Evolutionary conservation across 1,140 invertebrate species (phyloP).

Genomic region (Dreissena rostriformis): DNA sequence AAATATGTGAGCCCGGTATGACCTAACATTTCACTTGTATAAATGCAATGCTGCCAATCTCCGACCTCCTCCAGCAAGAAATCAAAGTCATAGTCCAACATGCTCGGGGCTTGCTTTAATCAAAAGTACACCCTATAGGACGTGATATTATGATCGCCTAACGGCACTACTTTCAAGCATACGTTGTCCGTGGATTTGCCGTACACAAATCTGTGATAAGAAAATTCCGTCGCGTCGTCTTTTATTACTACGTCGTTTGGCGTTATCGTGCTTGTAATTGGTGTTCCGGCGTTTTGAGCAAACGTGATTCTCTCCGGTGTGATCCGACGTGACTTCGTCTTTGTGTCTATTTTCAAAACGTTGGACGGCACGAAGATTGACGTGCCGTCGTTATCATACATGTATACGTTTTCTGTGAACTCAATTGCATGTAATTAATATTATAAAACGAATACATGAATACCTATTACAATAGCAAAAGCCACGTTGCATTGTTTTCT

Average conservation of each 20-base stretch:
- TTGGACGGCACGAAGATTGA: conserved; percentile 26
- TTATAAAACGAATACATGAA: too few species aligned
- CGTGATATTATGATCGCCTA: background rate
- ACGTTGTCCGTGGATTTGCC: conserved; percentile 14
- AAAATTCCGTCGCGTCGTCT: conserved; percentile 31
- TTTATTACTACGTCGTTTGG: background rate
- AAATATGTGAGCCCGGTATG: conserved; percentile 21
- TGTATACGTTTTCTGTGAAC: conserved; percentile 29
- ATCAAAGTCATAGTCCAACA: conserved; percentile 20
- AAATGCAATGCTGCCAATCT: conserved; percentile 9
- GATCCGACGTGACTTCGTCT: background rate
- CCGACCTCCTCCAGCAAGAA: background rate
- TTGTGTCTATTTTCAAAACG: conserved; percentile 9
- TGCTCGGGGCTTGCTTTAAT: conserved; percentile 5
- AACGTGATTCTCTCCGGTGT: conserved; percentile 3
- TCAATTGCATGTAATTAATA: conserved; percentile 30
- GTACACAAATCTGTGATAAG: conserved; percentile 25
- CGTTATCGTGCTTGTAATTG: background rate
- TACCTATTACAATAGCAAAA: too few species aligned
- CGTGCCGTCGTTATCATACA: conserved; percentile 41
- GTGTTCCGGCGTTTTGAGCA: conserved; percentile 21
- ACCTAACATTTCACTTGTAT: conserved; percentile 8
- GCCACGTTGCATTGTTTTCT: too few species aligned
- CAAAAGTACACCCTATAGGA: conserved; percentile 2
- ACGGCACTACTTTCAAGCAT: conserved; percentile 11